phyloP scores from a whole-genome alignment of 2,113 vertebrate species.

The Carlito syrichta region DNA sequence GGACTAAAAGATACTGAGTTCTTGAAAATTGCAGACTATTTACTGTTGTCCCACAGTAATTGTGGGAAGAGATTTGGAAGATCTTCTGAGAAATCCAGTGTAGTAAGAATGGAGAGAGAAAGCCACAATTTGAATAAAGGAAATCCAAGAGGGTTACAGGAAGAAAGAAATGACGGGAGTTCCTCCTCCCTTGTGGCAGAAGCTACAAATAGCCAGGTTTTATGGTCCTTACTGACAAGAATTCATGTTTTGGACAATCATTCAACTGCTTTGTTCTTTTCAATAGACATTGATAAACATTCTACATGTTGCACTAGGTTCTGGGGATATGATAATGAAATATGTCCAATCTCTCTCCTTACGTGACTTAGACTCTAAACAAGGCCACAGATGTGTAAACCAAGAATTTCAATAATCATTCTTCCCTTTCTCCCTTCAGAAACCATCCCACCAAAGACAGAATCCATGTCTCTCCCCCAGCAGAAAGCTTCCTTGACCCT shows the following conservation, averaged over 20 bases:
- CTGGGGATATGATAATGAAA: not conserved
- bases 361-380: not conserved
- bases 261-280: not conserved
- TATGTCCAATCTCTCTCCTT: not conserved
- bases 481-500: not conserved
- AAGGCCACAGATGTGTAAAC: not conserved
- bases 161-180: constrained; percentile 71
- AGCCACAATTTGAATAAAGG: constrained; percentile 67
- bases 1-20: not conserved
- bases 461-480: not conserved
- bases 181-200: not conserved
- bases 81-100: constrained; percentile 55
- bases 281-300: not conserved
- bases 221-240: not conserved
- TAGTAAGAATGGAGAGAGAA: constrained; percentile 55
- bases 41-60: constrained; percentile 39
- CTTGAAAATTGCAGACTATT: constrained; percentile 55
- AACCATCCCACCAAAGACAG: not conserved
- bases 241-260: not conserved
- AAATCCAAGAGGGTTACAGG: constrained; percentile 57
- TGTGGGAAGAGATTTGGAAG: constrained; percentile 64
- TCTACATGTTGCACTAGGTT: not conserved
- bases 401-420: not conserved
- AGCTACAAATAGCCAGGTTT: not conserved
- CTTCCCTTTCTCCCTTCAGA: not conserved